Percentiles rank a stretch among this genome's conserved stretches.
Conservation (phyloP, 2,888 invertebrate species). For the Synanthedon vespiformis region DNA sequence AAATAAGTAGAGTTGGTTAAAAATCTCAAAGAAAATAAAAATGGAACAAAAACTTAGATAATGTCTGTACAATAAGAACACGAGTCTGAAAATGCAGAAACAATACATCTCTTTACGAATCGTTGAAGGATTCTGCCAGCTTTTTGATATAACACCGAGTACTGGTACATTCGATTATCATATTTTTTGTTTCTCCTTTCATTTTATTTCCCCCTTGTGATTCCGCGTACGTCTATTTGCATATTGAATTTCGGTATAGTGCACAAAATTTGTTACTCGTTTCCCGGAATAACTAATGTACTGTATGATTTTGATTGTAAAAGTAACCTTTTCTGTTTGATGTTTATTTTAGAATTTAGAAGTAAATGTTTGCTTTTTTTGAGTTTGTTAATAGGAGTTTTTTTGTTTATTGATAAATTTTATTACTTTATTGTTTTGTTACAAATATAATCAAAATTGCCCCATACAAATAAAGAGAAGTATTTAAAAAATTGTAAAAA, state of each 20-base stretch:
- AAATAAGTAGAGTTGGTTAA: too few relatives aligned
- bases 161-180: slow-evolving; percentile 59
- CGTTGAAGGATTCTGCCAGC: slow-evolving; percentile 21
- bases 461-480: too few relatives aligned
- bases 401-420: too few relatives aligned
- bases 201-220: slow-evolving; percentile 60
- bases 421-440: too few relatives aligned
- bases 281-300: slow-evolving; percentile 20
- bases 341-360: too few relatives aligned
- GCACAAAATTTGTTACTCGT: slow-evolving; percentile 47
- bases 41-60: not conserved
- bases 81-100: slow-evolving; percentile 3
- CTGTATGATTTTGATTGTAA: not conserved
- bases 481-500: too few relatives aligned
- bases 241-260: slow-evolving; percentile 62
- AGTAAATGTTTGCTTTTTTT: too few relatives aligned
- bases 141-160: slow-evolving; percentile 32
- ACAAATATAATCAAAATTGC: too few relatives aligned
- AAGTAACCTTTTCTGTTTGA: not conserved
- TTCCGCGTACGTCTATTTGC: slow-evolving; percentile 49
- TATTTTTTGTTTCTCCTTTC: slow-evolving; percentile 47
- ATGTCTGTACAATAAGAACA: not conserved
- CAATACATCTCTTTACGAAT: slow-evolving; percentile 14
- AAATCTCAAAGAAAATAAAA: not conserved
- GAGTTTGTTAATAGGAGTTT: too few relatives aligned